These are phyloP conservation scores for Oikopleura albicans DNA, from an alignment of 23 tunicate species.

Conservation along the genomic window DNA sequence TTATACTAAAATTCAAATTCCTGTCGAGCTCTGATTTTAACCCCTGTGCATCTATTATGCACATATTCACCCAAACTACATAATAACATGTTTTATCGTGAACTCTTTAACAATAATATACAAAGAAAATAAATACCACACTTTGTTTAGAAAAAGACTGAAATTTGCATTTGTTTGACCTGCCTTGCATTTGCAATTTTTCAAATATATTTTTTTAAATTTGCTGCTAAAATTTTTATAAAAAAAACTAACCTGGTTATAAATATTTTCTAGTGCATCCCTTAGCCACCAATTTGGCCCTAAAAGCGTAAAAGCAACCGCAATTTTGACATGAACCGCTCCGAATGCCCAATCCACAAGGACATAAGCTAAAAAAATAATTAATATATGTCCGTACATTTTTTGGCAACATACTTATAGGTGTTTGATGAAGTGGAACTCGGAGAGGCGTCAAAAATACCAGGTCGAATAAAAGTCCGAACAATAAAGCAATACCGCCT, in stretches of 20 bases:
- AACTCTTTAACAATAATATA: too few species aligned
- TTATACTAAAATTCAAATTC: too few species aligned
- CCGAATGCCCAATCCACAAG: slow-evolving; percentile 51
- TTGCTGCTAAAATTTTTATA: too few species aligned
- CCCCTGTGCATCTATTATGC: too few species aligned
- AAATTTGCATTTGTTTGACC: too few species aligned
- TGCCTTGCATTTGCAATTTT: too few species aligned
- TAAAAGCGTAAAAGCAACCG: slow-evolving; percentile 20
- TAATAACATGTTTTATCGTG: too few species aligned
- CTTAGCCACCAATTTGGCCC: slow-evolving; percentile 38
- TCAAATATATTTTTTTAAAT: too few species aligned
- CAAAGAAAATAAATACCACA: too few species aligned
- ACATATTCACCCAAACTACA: too few species aligned
- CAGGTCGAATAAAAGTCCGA: slow-evolving; percentile 37
- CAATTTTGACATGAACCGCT: slow-evolving; percentile 22
- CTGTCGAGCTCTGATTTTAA: too few species aligned
- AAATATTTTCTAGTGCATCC: slow-evolving; percentile 29
- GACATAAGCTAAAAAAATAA: not conserved
- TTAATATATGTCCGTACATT: not conserved
- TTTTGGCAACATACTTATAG: slow-evolving; percentile 16
- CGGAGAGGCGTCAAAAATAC: slow-evolving; percentile 40
- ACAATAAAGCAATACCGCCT: slow-evolving; percentile 27
- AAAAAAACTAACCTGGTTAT: slow-evolving; percentile 23
- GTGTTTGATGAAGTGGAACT: slow-evolving; percentile 37
- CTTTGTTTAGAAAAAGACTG: too few species aligned